These are phyloP conservation scores for Coryphaenoides rupestris DNA, from an alignment of 2,113 vertebrate species.

Conservation along the genomic window DNA sequence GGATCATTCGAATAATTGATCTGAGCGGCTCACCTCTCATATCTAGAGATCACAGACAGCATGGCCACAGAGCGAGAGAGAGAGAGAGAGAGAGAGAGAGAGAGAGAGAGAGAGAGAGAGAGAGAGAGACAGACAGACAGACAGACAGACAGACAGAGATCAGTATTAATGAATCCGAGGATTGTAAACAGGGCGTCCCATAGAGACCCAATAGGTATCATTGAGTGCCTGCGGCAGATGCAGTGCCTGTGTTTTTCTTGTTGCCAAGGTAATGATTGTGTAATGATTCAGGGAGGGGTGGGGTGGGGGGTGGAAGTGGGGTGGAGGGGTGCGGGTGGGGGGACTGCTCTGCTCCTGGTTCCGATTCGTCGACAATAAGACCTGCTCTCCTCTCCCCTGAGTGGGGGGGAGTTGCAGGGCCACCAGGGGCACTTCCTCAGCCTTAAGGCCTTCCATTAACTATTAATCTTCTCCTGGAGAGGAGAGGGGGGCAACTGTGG, in stretches of 20 bases:
- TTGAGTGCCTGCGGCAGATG: slow-evolving; percentile 26
- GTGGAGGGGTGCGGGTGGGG: slow-evolving; percentile 6
- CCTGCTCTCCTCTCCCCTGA: slow-evolving; percentile 51
- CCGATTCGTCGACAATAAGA: slow-evolving; percentile 61
- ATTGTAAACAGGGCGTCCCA: slow-evolving; percentile 43
- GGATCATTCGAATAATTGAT: slow-evolving; percentile 53
- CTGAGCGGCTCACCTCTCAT: slow-evolving; percentile 39
- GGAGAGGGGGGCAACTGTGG: slow-evolving; percentile 53
- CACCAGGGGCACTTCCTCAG: slow-evolving; percentile 65
- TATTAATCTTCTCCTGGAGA: slow-evolving; percentile 68
- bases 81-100: too few relatives aligned
- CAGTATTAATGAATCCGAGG: slow-evolving; percentile 33
- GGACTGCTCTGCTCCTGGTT: slow-evolving; percentile 39
- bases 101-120: too few relatives aligned
- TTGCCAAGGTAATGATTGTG: slow-evolving; percentile 44
- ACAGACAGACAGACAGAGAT: slow-evolving; percentile 12
- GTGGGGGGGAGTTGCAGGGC: slow-evolving; percentile 39
- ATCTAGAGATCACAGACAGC: slow-evolving; percentile 52
- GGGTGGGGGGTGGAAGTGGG: background rate
- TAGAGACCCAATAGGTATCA: slow-evolving; percentile 24
- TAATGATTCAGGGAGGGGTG: slow-evolving; percentile 22
- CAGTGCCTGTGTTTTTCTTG: slow-evolving; percentile 22
- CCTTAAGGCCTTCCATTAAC: slow-evolving; percentile 70
- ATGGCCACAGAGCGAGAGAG: too few relatives aligned
- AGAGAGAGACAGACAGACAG: too few relatives aligned